Evolutionary conservation across 2,113 vertebrate genomes (phyloP).

Genomic region (Craseonycteris thonglongyai): DNA sequence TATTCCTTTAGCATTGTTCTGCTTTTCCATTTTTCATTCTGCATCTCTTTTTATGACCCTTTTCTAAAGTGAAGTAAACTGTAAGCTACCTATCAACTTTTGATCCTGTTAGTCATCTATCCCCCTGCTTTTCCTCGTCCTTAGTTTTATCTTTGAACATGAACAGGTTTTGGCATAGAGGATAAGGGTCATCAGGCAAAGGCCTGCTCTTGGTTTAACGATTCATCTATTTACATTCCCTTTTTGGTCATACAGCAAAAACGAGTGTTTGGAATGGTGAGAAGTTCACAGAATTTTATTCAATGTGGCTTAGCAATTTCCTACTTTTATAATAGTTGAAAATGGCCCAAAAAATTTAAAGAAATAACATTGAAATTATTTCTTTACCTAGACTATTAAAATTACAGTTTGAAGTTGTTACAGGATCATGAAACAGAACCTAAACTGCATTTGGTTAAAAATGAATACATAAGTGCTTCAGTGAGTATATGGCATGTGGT

Average conservation of each 20-base stretch:
- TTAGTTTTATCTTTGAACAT: neutral
- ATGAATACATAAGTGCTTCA: neutral
- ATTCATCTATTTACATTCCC: neutral
- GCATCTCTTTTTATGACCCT: neutral
- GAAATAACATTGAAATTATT: neutral
- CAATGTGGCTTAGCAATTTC: neutral
- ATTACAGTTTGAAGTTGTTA: neutral
- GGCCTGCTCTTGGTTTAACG: neutral
- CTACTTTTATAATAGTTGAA: neutral
- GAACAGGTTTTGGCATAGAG: neutral
- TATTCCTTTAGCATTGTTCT: neutral
- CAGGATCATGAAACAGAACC: neutral
- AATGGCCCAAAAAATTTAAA: neutral
- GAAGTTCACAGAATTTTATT: neutral
- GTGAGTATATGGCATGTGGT: neutral
- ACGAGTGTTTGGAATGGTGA: neutral
- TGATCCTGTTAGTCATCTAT: neutral
- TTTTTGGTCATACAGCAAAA: neutral
- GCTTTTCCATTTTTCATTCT: neutral
- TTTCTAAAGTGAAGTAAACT: neutral
- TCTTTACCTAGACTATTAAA: neutral
- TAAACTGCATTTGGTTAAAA: neutral
- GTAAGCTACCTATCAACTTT: neutral
- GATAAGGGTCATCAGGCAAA: neutral
- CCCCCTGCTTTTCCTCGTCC: neutral